Percentiles rank a stretch among this genome's conserved stretches.
These are phyloP conservation scores for Brachystomella parvula DNA, from an alignment of 1,140 invertebrate genomes.

Conservation along the genomic window DNA sequence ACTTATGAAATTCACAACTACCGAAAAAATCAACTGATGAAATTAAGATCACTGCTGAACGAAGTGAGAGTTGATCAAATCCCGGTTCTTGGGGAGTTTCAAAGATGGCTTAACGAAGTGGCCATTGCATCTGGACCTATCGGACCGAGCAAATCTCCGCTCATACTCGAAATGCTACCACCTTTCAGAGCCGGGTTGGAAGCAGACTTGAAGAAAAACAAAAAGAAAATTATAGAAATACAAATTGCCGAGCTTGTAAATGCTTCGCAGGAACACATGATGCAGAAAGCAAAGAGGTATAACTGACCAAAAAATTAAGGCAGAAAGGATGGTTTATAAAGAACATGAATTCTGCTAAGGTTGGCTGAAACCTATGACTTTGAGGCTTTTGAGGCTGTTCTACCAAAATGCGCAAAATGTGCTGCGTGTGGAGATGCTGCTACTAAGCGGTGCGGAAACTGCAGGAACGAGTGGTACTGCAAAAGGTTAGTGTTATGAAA, in stretches of 20 bases:
- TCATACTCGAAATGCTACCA: constrained; percentile 54
- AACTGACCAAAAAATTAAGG: constrained; percentile 3
- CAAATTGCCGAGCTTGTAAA: constrained; percentile 24
- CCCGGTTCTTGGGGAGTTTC: constrained; percentile 61
- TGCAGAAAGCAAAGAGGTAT: constrained; percentile 29
- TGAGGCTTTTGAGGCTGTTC: constrained; percentile 44
- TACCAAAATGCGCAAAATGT: constrained; percentile 41
- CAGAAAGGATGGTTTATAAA: neutral
- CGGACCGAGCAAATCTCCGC: constrained; percentile 41
- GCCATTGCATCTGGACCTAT: constrained; percentile 40
- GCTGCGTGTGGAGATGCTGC: constrained; percentile 43
- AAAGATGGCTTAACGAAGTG: constrained; percentile 56
- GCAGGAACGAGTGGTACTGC: constrained; percentile 48
- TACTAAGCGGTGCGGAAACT: constrained; percentile 48
- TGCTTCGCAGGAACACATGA: constrained; percentile 12
- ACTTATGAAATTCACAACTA: constrained; percentile 60
- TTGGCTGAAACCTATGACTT: constrained; percentile 43
- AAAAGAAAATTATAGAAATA: constrained; percentile 11
- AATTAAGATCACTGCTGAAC: constrained; percentile 54
- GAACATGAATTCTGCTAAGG: constrained; percentile 9
- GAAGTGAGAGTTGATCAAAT: constrained; percentile 64
- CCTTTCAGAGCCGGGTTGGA: constrained; percentile 24
- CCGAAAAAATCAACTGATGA: constrained; percentile 53
- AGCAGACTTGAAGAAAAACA: constrained; percentile 15
- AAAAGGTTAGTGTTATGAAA: constrained; percentile 42